These are phyloP conservation scores for Cryptoprocta ferox DNA, from an alignment of 2,797 vertebrate genomes.

Conservation along the genomic window DNA sequence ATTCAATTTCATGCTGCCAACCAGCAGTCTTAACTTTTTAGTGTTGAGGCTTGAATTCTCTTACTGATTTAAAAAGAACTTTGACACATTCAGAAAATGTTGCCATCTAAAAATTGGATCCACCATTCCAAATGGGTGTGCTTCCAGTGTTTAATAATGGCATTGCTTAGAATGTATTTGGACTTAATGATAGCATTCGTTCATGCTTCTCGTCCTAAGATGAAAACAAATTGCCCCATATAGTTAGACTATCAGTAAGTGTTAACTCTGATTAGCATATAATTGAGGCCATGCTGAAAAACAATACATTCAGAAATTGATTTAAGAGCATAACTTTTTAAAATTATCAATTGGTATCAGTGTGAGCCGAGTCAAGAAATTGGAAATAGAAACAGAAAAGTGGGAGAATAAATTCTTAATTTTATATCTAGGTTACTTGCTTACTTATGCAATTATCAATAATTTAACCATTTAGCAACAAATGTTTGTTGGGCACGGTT, in stretches of 20 bases:
- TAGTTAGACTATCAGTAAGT: slow-evolving; percentile 48
- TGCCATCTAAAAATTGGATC: slow-evolving; percentile 52
- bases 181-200: slow-evolving; percentile 59
- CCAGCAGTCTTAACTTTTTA: slow-evolving; percentile 47
- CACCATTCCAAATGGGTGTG: slow-evolving; percentile 48
- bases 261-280: slow-evolving; percentile 44
- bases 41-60: slow-evolving; percentile 53
- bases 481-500: background rate
- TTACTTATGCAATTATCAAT: slow-evolving; percentile 46
- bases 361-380: slow-evolving; percentile 52
- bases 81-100: slow-evolving; percentile 56
- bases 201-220: slow-evolving; percentile 25
- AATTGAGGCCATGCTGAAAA: slow-evolving; percentile 69
- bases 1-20: slow-evolving; percentile 69
- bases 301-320: slow-evolving; percentile 61
- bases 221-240: slow-evolving; percentile 53
- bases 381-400: slow-evolving; percentile 48
- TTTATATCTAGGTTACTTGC: background rate
- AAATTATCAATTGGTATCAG: background rate
- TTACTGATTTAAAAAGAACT: slow-evolving; percentile 51
- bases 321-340: slow-evolving; percentile 50
- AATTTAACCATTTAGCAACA: slow-evolving; percentile 26
- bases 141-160: slow-evolving; percentile 45
- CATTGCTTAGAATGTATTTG: slow-evolving; percentile 43
- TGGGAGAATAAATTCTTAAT: slow-evolving; percentile 46